Conservation (phyloP, 2,888 invertebrate species). For the Cantharis flavilabris region DNA sequence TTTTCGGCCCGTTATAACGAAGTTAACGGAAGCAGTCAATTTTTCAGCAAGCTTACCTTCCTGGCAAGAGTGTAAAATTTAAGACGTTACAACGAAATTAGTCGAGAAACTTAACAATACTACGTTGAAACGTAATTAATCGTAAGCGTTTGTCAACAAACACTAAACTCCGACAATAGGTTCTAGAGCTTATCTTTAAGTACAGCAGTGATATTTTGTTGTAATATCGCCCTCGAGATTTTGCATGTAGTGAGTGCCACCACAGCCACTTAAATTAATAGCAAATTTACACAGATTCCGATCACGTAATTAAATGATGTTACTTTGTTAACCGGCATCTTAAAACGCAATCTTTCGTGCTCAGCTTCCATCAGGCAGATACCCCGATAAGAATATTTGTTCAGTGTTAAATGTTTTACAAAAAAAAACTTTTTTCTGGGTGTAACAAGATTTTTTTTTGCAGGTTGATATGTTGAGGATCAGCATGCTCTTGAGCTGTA, state of each 20-base stretch:
- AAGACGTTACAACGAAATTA: neutral
- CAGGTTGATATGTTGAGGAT: constrained; percentile 56
- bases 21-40: neutral
- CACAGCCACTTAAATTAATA: constrained; percentile 18
- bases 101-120: neutral
- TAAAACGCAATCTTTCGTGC: neutral
- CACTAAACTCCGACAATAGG: constrained; percentile 20
- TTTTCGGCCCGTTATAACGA: neutral
- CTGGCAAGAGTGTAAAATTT: neutral
- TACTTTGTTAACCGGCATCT: neutral
- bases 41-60: neutral
- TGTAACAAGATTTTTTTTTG: constrained; percentile 33
- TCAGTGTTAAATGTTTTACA: too few relatives aligned
- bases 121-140: constrained; percentile 14
- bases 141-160: constrained; percentile 12
- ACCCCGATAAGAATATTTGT: neutral
- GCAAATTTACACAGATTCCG: constrained; percentile 10
- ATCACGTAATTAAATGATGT: constrained; percentile 4
- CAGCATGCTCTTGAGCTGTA: constrained; percentile 56
- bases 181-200: constrained; percentile 12
- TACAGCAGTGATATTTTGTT: constrained; percentile 19
- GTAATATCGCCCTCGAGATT: constrained; percentile 18
- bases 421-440: neutral
- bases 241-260: constrained; percentile 1
- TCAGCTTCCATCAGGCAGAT: neutral